phyloP scores from a whole-genome alignment of 2,797 vertebrate species.

The Pelochelys cantorii region DNA sequence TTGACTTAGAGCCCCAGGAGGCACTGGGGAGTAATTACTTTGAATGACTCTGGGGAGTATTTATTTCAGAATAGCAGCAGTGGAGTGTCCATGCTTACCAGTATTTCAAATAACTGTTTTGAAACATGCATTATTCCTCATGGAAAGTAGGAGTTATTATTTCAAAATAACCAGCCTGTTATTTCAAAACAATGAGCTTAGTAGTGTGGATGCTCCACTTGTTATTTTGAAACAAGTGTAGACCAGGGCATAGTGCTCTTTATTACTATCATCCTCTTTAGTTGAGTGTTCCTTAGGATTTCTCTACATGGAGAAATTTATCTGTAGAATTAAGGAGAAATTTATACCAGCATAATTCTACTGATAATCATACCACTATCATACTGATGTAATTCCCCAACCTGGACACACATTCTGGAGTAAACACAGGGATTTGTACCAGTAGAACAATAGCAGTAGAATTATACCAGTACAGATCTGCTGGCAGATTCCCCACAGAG shows the following conservation, averaged over 20 bases:
- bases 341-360: neutral
- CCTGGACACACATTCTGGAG: neutral
- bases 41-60: too few species aligned
- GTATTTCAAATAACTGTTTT: too few species aligned
- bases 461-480: neutral
- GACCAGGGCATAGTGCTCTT: neutral
- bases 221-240: too few species aligned
- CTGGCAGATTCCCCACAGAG: neutral
- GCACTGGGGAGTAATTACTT: too few species aligned
- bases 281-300: neutral
- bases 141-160: too few species aligned
- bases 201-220: too few species aligned
- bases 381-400: neutral
- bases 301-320: neutral
- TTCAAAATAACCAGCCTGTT: too few species aligned
- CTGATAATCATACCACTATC: neutral
- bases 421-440: neutral
- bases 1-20: too few species aligned
- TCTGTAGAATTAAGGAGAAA: neutral
- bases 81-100: too few species aligned
- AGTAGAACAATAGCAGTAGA: neutral
- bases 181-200: too few species aligned
- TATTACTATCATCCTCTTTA: constrained; percentile 10
- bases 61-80: too few species aligned
- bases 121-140: too few species aligned